Conservation (phyloP, 2,113 vertebrate species). For the Lepidothrix coronata region DNA sequence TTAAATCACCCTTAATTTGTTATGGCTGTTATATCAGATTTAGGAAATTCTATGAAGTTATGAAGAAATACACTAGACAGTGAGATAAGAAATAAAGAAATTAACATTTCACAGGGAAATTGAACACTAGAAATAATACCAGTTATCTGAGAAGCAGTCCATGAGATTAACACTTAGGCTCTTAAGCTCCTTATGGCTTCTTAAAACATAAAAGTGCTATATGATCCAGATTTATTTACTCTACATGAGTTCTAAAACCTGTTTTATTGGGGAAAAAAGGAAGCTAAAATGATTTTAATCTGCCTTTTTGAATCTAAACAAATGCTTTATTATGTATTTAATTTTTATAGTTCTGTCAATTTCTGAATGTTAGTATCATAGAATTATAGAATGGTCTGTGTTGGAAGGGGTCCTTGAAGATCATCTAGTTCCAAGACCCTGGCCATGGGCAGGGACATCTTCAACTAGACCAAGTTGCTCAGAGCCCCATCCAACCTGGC, state of each 20-base stretch:
- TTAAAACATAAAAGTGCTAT: neutral
- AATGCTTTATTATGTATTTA: neutral
- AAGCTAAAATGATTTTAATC: neutral
- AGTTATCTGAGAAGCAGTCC: neutral
- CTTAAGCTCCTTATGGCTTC: neutral
- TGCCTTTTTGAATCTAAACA: neutral
- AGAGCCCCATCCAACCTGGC: neutral
- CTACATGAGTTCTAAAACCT: neutral
- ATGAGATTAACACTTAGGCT: neutral
- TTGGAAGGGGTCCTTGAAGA: neutral
- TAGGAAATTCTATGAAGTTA: neutral
- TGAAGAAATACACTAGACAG: neutral
- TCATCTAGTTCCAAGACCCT: neutral
- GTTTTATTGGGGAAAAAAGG: neutral
- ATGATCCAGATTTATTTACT: neutral
- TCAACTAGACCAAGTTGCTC: neutral
- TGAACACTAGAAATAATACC: neutral
- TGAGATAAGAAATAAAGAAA: constrained; percentile 1
- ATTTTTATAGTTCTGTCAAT: neutral
- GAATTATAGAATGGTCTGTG: neutral
- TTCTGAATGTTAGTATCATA: neutral
- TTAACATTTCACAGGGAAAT: neutral
- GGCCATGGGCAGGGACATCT: neutral
- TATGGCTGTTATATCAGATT: neutral
- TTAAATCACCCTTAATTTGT: neutral